phyloP scores from a whole-genome alignment of 2,113 vertebrate species.

The Heptranchias perlo region DNA sequence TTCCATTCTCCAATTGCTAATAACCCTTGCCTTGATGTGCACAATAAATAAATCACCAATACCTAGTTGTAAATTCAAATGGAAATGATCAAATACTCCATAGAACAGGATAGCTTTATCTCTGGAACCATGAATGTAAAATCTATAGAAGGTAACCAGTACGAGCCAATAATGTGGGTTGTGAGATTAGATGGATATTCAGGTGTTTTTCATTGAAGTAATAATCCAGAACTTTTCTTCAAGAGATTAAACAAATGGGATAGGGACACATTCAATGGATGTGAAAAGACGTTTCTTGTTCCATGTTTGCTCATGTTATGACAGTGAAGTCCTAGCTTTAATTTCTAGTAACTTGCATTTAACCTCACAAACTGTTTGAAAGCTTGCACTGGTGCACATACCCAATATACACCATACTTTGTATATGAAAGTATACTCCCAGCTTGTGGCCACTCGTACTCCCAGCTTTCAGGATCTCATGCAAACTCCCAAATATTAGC shows the following conservation, averaged over 20 bases:
- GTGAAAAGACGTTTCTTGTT: background rate
- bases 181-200: background rate
- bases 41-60: background rate
- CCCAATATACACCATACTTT: background rate
- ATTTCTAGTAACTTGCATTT: background rate
- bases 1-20: too few relatives aligned
- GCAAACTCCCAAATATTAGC: background rate
- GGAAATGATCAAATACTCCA: too few relatives aligned
- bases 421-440: too few relatives aligned
- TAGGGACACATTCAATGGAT: background rate
- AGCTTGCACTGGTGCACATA: background rate
- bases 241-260: background rate
- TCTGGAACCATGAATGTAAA: background rate
- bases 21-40: background rate
- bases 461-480: background rate
- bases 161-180: background rate
- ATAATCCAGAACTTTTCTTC: background rate
- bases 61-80: too few relatives aligned
- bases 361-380: background rate
- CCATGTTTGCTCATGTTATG: background rate
- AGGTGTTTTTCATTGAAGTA: background rate
- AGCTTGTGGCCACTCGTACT: background rate
- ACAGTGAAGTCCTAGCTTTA: background rate
- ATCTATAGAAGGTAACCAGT: background rate
- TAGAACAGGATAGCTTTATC: background rate